Conservation (phyloP, 1,140 invertebrate genomes). For the Chelonus insularis region DNA sequence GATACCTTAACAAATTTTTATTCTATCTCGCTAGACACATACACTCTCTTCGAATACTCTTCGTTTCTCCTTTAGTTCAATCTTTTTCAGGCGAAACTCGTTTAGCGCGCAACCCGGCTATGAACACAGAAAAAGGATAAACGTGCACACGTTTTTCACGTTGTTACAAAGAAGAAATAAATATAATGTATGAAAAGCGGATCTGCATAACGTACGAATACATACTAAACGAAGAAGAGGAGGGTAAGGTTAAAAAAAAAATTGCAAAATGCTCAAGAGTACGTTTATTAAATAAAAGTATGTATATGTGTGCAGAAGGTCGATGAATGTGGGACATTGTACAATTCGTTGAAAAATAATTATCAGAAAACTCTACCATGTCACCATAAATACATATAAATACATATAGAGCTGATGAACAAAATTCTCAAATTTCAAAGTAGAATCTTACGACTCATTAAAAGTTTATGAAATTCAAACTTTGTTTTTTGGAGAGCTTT, state of each 20-base stretch:
- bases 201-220: conserved; percentile 4
- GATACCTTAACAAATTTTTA: background rate
- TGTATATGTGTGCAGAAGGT: no score
- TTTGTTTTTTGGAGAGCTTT: no score
- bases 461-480: no score
- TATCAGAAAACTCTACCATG: no score
- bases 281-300: background rate
- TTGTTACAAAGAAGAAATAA: conserved; percentile 20
- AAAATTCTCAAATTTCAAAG: no score
- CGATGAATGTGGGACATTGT: no score
- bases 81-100: conserved; percentile 8
- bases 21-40: background rate
- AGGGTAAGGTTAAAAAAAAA: background rate
- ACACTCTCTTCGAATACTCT: background rate
- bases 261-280: background rate
- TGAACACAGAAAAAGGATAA: conserved; percentile 19
- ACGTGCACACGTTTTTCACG: conserved; percentile 7
- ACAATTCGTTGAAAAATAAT: no score
- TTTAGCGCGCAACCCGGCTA: conserved; percentile 15
- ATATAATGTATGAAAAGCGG: conserved; percentile 15
- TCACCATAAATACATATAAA: no score
- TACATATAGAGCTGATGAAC: no score
- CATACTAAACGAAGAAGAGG: background rate
- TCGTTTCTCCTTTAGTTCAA: background rate
- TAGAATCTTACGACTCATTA: no score